Conservation (phyloP, 2,113 vertebrate species). For the Erinaceus europaeus region DNA sequence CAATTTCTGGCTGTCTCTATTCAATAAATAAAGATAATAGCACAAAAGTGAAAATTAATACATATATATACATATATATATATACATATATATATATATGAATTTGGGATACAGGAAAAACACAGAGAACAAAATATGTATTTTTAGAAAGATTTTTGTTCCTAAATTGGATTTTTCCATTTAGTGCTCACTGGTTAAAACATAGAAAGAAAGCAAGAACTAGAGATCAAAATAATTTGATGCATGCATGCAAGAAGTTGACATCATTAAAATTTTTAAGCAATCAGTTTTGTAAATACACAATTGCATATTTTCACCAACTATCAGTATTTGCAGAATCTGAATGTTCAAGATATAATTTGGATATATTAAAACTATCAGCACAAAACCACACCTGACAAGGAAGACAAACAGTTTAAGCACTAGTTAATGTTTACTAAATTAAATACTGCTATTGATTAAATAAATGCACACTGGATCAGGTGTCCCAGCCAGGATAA, state of each 20-base stretch:
- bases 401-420: not conserved
- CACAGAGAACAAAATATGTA: no score
- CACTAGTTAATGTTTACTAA: not conserved
- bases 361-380: not conserved
- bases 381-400: not conserved
- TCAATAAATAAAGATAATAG: no score
- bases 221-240: conserved; percentile 29
- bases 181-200: not conserved
- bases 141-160: not conserved
- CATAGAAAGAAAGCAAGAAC: conserved; percentile 47
- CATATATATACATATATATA: no score
- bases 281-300: not conserved
- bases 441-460: conserved; percentile 11
- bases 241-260: conserved; percentile 37
- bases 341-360: not conserved
- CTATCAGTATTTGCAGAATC: not conserved
- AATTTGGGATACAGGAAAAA: no score
- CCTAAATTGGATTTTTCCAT: not conserved
- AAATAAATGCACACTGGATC: not conserved
- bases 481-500: not conserved
- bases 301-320: not conserved
- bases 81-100: no score
- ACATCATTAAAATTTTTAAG: not conserved
- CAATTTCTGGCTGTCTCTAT: no score
- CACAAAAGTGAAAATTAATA: no score